A percentile compares a stretch with the other conserved stretches of the same genome.
phyloP scores from a whole-genome alignment of 2,113 vertebrate species.

The Dicerorhinus sumatrensis region DNA sequence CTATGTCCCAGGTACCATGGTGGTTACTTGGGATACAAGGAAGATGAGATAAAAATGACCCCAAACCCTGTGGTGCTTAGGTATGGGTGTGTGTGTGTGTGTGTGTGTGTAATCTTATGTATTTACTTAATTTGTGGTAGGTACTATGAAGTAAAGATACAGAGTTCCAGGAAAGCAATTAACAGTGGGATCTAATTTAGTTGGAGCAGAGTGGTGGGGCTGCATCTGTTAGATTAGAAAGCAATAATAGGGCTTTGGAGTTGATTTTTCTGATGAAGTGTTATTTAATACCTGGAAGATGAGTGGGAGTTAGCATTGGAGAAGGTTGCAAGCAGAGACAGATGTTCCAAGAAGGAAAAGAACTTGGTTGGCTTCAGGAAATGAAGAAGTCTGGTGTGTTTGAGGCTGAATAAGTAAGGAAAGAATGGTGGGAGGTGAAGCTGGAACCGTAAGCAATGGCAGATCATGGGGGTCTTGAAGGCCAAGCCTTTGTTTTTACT shows the following conservation, averaged over 20 bases:
- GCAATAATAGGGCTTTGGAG: not conserved
- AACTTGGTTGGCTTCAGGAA: not conserved
- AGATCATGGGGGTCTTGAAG: not conserved
- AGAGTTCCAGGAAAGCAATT: not conserved
- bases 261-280: not conserved
- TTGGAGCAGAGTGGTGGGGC: not conserved
- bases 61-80: not conserved
- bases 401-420: not conserved
- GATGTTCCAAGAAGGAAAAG: not conserved
- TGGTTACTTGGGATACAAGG: not conserved
- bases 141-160: not conserved
- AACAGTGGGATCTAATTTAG: not conserved
- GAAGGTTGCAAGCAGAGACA: not conserved
- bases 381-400: not conserved
- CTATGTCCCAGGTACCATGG: not conserved
- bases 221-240: not conserved
- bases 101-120: not conserved
- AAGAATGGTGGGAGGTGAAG: not conserved
- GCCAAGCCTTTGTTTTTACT: not conserved
- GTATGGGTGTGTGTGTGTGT: not conserved
- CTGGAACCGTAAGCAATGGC: not conserved
- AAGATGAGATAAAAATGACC: not conserved
- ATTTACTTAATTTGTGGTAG: not conserved
- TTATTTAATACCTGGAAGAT: not conserved
- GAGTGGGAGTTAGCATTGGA: not conserved